Conservation (phyloP, 2,113 vertebrate species). For the Todiramphus chloris region DNA sequence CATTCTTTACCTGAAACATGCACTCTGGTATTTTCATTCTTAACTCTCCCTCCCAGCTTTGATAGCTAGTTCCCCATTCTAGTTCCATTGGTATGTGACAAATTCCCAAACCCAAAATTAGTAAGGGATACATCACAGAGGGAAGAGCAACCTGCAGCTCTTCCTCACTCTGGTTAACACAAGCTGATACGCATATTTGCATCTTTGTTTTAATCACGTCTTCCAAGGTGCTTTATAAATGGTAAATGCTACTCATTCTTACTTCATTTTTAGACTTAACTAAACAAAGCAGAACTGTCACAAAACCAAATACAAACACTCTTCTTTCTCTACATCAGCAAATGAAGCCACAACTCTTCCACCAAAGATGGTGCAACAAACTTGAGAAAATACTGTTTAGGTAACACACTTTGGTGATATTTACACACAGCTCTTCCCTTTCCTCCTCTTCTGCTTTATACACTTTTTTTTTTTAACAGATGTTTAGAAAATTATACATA, state of each 20-base stretch:
- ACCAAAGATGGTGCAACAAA: neutral
- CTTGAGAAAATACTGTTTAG: neutral
- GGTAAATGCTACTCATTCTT: neutral
- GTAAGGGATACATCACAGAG: neutral
- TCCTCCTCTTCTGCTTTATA: neutral
- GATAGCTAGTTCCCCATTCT: neutral
- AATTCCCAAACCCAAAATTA: neutral
- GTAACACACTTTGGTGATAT: neutral
- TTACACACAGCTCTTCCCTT: neutral
- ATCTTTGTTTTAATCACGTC: neutral
- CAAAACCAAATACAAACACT: neutral
- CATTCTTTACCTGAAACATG: neutral
- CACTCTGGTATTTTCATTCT: neutral
- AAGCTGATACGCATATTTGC: rapidly evolving
- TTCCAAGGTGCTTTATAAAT: neutral
- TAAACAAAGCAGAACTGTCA: neutral
- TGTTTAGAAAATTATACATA: neutral
- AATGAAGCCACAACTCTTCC: neutral
- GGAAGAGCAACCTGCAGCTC: neutral
- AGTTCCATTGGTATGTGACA: neutral
- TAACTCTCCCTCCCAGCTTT: neutral
- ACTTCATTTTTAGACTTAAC: neutral
- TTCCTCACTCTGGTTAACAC: neutral
- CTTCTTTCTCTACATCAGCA: neutral
- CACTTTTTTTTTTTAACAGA: neutral